Conservation (phyloP, 2,113 vertebrate genomes). For the Epinephelus lanceolatus region DNA sequence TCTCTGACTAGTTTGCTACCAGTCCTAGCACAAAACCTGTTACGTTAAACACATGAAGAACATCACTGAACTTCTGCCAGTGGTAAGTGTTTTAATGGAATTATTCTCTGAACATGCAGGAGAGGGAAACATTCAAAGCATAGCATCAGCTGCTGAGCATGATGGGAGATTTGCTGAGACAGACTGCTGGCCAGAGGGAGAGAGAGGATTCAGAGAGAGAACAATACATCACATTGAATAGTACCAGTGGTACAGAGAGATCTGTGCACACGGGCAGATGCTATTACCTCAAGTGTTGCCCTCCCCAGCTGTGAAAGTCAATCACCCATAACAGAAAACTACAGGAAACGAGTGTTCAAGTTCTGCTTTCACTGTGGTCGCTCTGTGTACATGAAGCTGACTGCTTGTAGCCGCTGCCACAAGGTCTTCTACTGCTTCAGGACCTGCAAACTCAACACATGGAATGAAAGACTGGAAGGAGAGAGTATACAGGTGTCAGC, state of each 20-base stretch:
- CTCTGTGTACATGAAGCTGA: conserved; percentile 82
- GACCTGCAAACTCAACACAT: conserved; percentile 84
- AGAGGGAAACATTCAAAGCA: conserved; percentile 79
- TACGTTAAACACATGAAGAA: no score
- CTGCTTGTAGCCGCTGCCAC: conserved; percentile 82
- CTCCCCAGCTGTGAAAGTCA: neutral
- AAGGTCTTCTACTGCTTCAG: conserved; percentile 87
- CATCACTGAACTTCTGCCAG: no score
- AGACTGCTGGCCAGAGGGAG: conserved; percentile 58
- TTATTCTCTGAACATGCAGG: conserved; percentile 54
- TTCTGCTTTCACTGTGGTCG: conserved; percentile 90
- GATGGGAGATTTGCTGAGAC: conserved; percentile 82
- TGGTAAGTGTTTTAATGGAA: no score
- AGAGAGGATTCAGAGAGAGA: conserved; percentile 35
- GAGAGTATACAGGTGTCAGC: conserved; percentile 78
- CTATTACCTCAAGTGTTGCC: conserved; percentile 1
- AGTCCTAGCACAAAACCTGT: no score
- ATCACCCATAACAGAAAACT: neutral
- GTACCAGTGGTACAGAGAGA: conserved; percentile 11
- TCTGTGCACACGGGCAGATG: neutral
- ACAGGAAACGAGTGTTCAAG: conserved; percentile 81
- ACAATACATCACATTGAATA: neutral
- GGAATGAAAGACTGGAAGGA: conserved; percentile 83
- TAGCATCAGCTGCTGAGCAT: conserved; percentile 80
- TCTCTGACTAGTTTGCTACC: no score